Evolutionary conservation across 2,113 vertebrate species (phyloP).

Genomic region (Mesocricetus auratus): DNA sequence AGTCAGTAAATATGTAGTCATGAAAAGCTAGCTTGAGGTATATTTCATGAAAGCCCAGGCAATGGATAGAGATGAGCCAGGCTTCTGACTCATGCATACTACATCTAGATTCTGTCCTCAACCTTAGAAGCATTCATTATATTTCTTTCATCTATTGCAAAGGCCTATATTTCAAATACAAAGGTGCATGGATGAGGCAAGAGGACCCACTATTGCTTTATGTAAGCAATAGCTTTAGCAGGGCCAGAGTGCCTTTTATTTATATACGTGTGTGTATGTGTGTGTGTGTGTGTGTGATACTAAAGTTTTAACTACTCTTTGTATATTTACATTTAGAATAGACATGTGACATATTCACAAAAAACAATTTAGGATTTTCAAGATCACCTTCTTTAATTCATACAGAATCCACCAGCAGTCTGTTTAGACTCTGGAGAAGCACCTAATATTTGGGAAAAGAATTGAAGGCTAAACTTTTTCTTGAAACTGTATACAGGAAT

Average conservation of each 20-base stretch:
- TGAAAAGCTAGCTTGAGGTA: background rate
- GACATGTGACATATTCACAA: background rate
- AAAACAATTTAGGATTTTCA: slow-evolving; percentile 13
- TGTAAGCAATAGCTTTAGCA: slow-evolving; percentile 2
- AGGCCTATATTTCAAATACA: background rate
- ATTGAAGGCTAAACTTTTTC: background rate
- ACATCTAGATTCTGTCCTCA: background rate
- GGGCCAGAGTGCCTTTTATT: background rate
- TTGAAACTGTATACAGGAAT: background rate
- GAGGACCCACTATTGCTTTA: background rate
- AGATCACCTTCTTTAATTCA: slow-evolving; percentile 53
- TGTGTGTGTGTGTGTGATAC: background rate
- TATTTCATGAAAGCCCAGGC: background rate
- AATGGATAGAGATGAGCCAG: background rate
- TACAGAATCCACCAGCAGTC: background rate
- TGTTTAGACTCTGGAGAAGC: background rate
- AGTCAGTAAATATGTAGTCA: background rate
- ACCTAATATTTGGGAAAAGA: background rate
- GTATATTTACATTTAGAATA: slow-evolving; percentile 22
- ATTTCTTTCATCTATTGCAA: background rate
- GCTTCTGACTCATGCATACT: background rate
- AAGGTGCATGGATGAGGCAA: background rate
- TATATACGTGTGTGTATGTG: background rate
- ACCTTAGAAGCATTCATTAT: background rate
- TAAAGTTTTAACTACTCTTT: slow-evolving; percentile 1